Evolutionary conservation across 2,888 invertebrate species (phyloP).

Genomic region (Lithosia quadra): DNA sequence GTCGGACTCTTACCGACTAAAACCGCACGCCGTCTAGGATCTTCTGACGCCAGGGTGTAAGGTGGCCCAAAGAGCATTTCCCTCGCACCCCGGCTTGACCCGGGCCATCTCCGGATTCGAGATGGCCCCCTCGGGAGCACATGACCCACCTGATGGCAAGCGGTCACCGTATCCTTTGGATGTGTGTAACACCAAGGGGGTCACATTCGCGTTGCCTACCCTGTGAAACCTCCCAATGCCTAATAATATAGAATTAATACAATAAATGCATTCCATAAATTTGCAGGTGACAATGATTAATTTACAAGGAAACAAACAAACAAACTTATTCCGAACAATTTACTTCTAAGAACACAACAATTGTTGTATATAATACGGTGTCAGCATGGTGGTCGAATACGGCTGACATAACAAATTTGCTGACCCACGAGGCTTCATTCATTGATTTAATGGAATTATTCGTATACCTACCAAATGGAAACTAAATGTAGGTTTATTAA

Average conservation of each 20-base stretch:
- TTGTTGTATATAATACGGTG: conserved; percentile 17
- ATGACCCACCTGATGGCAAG: too few species aligned
- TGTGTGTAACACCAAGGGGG: too few species aligned
- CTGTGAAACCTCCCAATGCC: too few species aligned
- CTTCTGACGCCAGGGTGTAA: too few species aligned
- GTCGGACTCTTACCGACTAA: too few species aligned
- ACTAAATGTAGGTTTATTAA: background rate
- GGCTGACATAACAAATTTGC: conserved; percentile 9
- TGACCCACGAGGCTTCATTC: conserved; percentile 11
- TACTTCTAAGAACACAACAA: conserved; percentile 49
- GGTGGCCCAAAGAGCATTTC: too few species aligned
- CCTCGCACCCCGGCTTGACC: too few species aligned
- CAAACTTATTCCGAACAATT: conserved; percentile 28
- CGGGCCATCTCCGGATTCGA: too few species aligned
- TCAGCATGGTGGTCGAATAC: conserved; percentile 11
- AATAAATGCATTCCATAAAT: conserved; percentile 19
- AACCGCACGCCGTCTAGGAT: too few species aligned
- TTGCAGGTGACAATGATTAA: conserved; percentile 45
- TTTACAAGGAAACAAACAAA: conserved; percentile 38
- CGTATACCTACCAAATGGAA: background rate
- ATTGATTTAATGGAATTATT: conserved; percentile 7
- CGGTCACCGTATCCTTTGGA: too few species aligned
- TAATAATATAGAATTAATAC: conserved; percentile 8
- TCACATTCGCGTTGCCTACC: too few species aligned
- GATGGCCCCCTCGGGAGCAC: too few species aligned